Conservation (phyloP, 1,140 invertebrate genomes). For the Eueides isabella region DNA sequence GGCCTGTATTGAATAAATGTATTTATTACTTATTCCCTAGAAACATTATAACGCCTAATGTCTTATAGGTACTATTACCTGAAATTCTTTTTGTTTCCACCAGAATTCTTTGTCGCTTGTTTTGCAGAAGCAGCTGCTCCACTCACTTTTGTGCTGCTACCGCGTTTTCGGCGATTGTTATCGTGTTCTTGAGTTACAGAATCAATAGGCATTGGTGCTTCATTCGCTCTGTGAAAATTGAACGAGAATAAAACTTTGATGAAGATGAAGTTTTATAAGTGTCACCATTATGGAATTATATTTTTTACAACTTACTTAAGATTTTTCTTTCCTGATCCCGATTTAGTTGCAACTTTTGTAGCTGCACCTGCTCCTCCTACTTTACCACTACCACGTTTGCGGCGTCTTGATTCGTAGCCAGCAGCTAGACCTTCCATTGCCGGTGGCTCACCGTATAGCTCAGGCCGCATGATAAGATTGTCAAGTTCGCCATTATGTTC, state of each 20-base stretch:
- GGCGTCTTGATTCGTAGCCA: conserved; percentile 64
- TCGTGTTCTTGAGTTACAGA: conserved; percentile 60
- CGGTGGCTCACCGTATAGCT: conserved; percentile 78
- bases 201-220: conserved; percentile 63
- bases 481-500: conserved; percentile 76
- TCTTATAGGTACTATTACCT: conserved; percentile 48
- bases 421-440: conserved; percentile 70
- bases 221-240: conserved; percentile 40
- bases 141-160: conserved; percentile 72
- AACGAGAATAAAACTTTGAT: not conserved
- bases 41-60: too few relatives aligned
- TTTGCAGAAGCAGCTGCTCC: conserved; percentile 74
- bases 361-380: conserved; percentile 74
- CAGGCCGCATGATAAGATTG: conserved; percentile 78
- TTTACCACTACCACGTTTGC: conserved; percentile 74
- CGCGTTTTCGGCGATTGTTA: conserved; percentile 68
- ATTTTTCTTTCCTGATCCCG: conserved; percentile 75
- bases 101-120: conserved; percentile 71
- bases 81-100: conserved; percentile 76
- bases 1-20: conserved; percentile 49
- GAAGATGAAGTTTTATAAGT: not conserved
- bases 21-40: not conserved
- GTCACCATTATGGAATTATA: not conserved
- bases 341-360: conserved; percentile 75
- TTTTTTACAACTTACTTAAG: conserved; percentile 53